Percentiles rank a stretch among this genome's conserved stretches.
Evolutionary conservation across 2,888 invertebrate genomes (phyloP).

Genomic region (Eupeodes luniger): DNA sequence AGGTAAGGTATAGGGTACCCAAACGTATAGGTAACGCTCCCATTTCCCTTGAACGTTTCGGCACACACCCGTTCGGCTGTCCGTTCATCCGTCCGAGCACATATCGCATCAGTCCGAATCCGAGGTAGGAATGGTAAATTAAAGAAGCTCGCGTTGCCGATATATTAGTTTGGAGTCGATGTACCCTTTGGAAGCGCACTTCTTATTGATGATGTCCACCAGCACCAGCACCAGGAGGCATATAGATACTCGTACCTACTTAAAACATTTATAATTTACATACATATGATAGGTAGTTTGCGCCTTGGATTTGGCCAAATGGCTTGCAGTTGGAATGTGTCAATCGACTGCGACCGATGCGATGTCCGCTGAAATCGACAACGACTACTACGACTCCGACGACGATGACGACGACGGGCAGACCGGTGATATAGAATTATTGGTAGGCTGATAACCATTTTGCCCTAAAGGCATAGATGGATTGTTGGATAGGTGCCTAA

Average conservation of each 20-base stretch:
- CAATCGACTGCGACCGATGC: slow-evolving; percentile 47
- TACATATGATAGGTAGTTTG: slow-evolving; percentile 49
- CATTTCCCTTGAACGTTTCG: slow-evolving; percentile 72
- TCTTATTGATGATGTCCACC: background rate
- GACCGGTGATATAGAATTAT: background rate
- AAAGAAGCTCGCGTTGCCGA: background rate
- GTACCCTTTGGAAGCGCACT: slow-evolving; percentile 67
- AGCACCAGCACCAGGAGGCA: slow-evolving; percentile 9
- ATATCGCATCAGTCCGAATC: slow-evolving; percentile 9
- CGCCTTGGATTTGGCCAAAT: slow-evolving; percentile 70
- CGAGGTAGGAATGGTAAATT: slow-evolving; percentile 35
- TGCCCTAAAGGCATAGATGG: slow-evolving; percentile 32
- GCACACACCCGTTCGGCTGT: slow-evolving; percentile 40
- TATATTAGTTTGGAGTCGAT: slow-evolving; percentile 45
- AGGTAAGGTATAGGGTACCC: too few relatives aligned
- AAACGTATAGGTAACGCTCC: slow-evolving; percentile 56
- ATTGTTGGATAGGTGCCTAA: background rate
- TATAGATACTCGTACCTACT: background rate
- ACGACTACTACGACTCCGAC: background rate
- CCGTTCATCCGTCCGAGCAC: slow-evolving; percentile 16
- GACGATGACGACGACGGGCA: background rate
- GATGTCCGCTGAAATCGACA: slow-evolving; percentile 4
- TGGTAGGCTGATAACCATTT: background rate
- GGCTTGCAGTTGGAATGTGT: slow-evolving; percentile 69
- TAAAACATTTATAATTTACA: background rate